A percentile compares a stretch with the other conserved stretches of the same genome.
Conservation (phyloP, 2,797 vertebrate genomes). For the Clarias fuscus region DNA sequence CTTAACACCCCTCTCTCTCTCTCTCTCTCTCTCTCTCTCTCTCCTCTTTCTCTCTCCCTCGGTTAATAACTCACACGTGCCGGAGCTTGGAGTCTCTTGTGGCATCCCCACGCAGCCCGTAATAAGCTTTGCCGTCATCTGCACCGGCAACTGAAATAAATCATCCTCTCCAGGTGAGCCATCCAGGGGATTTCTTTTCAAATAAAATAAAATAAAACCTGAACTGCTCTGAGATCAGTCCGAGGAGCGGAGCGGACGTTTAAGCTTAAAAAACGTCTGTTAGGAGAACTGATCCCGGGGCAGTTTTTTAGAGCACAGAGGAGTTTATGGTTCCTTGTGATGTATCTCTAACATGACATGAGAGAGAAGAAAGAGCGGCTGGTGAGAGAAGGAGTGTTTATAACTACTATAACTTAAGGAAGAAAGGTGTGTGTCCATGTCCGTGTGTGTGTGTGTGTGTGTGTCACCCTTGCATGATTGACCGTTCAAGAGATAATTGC, state of each 20-base stretch:
- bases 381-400: not conserved
- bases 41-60: not conserved
- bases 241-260: not conserved
- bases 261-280: not conserved
- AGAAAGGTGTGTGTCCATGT: too few species aligned
- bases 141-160: slow-evolving; percentile 16
- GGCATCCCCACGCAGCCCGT: not conserved
- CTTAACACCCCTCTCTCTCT: not conserved
- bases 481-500: too few species aligned
- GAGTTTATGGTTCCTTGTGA: not conserved
- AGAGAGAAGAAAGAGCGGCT: not conserved
- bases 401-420: not conserved
- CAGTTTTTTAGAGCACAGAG: not conserved
- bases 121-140: slow-evolving; percentile 22
- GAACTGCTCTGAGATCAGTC: not conserved
- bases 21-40: not conserved
- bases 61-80: slow-evolving; percentile 5
- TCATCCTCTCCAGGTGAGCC: slow-evolving; percentile 16
- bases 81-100: not conserved
- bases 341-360: not conserved
- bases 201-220: not conserved
- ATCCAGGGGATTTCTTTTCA: not conserved
- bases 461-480: too few species aligned
- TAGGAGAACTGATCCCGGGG: not conserved
- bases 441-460: too few species aligned